Evolutionary conservation across 2,888 invertebrate genomes (phyloP).

Genomic region (Pyrocoelia pectoralis): DNA sequence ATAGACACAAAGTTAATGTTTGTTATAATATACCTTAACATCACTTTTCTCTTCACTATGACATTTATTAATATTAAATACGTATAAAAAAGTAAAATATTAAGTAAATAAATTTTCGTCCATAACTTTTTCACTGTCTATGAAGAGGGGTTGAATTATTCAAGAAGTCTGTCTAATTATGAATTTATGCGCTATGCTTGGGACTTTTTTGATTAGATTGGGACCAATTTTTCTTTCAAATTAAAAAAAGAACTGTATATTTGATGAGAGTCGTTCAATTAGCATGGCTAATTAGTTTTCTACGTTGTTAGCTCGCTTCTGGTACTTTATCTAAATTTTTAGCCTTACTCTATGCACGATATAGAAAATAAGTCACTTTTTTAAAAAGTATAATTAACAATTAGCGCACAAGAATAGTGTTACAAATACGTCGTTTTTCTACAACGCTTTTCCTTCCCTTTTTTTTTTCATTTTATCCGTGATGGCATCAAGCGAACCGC

Average conservation of each 20-base stretch:
- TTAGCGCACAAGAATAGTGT: background rate
- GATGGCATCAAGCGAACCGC: conserved; percentile 34
- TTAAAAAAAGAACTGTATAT: conserved; percentile 56
- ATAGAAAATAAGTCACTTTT: conserved; percentile 8
- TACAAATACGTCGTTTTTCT: conserved; percentile 21
- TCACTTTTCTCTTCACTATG: conserved; percentile 16
- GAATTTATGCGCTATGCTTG: conserved; percentile 53
- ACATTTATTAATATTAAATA: background rate
- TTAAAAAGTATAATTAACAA: conserved; percentile 12
- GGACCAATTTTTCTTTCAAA: conserved; percentile 57
- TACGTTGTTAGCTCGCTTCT: conserved; percentile 35
- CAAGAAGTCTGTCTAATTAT: conserved; percentile 50
- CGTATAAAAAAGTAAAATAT: background rate
- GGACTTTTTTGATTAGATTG: conserved; percentile 55
- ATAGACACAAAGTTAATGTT: background rate
- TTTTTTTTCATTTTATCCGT: conserved; percentile 21
- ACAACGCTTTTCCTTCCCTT: background rate
- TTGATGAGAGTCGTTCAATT: conserved; percentile 56
- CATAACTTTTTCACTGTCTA: conserved; percentile 37
- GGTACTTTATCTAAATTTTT: conserved; percentile 13
- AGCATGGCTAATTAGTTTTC: conserved; percentile 47
- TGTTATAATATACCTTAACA: conserved; percentile 8
- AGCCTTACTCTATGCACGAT: background rate
- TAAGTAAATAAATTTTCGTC: background rate
- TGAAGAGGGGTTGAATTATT: conserved; percentile 44